Evolutionary conservation across 2,888 invertebrate genomes (phyloP), one percentile per base, ranked within the genome.

Genomic region (Anaspis maculata): DNA sequence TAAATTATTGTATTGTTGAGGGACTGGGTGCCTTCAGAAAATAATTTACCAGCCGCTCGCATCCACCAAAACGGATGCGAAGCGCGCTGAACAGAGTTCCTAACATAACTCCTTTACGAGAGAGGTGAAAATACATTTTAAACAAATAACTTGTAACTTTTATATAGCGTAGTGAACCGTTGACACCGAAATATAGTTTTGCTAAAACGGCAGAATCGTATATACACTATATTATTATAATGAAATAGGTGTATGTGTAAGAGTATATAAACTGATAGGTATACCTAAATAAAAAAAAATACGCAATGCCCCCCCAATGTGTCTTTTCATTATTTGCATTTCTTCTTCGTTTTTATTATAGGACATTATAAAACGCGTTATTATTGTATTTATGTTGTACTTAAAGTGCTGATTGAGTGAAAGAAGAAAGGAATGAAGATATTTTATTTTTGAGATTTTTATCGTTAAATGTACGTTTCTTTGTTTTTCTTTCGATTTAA

Each of bases 1-100:
- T 21, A 45, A 43, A 43, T 44, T 39, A 45, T 19, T 53, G 51
- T 57, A 62, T 65, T 66, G 66, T 67, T 66, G 66, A 61, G 65
- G 66, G 60, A 59, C 66, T 64, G 64, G 65, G 67, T 67, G 66
- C 66, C 67, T 67, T 67, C 61, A 56, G 56, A 58, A 58, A 58
- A 48, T 49, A 49, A 48, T 39, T 39, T 49, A 53, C 49, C 57
- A 55, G 57, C 57, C 48, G 45, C 48, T 49, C 49, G 40, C 43
- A n/a, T n/a, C n/a, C n/a, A n/a, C n/a, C n/a, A n/a, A n/a, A n/a
- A n/a, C n/a, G n/a, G n/a, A n/a, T n/a, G n/a, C n/a, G n/a, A n/a
- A n/a, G 42, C 36, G 45, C 51, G 61, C 61, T 60, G 60, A 56
- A 54, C 59, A 64, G 61, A 65, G 64, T 66, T 65, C 66, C 64